Base-by-base conservation (phyloP, 2,113 vertebrate genomes). In the Platysteira castanea region DNA sequence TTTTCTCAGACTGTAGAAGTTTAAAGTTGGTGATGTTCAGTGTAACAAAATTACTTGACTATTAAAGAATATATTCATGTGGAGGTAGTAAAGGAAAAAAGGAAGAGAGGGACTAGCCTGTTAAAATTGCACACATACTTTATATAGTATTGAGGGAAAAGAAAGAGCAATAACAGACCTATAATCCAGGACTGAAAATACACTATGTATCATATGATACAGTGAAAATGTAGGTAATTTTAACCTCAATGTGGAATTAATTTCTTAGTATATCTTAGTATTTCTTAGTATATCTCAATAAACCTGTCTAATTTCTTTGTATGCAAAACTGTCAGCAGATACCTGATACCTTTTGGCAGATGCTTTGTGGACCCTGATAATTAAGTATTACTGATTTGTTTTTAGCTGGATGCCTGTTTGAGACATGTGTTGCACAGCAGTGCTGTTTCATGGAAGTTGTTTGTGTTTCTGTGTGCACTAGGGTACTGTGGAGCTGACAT, bases 401-500 rank as follows among this genome's bases (percentile, higher is more conserved):
- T 89, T 75, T 75, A 82, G n/a, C 44, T 74, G 75, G 54, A 52
- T 81, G 24, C 27, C 0, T 26, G 5, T 89, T 57, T 83, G 89
- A 91, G 73, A 24, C 46, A 7, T 8, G 27, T 9, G 54, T 37
- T 77, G 84, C 83, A 10, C 27, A 47, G 68, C 70, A 44, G 21
- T 77, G 89, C 60, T 78, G 5, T 79, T 95, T 95, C 59, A 94
- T 30, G 83, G 78, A 81, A 87, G 68, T 9, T 87, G 30, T 79
- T 59, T 81, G 24, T 91, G 59, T 63, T 70, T 71, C 74, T 97
- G 90, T 97, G 92, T 98, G 95, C 89, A 80, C 61, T 96, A 99
- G 99, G 99, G 96, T 99, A 99, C 97, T 99, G 99, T 49, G 99
- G 99, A 91, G 99, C 99, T 57, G 99, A 99, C 97, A 99, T 99